Base-by-base conservation (phyloP, 2,888 invertebrate species). In the Acrobasis repandana region DNA sequence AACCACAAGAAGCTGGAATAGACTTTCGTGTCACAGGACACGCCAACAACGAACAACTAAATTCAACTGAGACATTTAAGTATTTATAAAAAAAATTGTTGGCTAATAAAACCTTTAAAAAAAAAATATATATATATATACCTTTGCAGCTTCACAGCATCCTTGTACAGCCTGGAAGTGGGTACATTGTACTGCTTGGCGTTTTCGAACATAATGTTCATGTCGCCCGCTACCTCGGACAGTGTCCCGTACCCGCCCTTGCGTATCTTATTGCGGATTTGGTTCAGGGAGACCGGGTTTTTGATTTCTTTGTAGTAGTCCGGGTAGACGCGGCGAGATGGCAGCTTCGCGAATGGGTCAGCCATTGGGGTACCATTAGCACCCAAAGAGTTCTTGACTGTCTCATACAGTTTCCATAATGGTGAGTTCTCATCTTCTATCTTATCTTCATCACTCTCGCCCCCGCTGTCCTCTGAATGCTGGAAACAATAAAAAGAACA, bases 301-400 rank as follows among this genome's bases (percentile, higher is more conserved):
- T 98, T 97, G 58, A 99, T 99, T 81, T 98, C 97, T 73, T 97
- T 97, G 89, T 98, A 99, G 85, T 99, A 99, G 88, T 99, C 99
- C 0, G 99, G 98, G 90, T 99, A 98, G 68, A 96, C 96, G 62
- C 98, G 93, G 52, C 95, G 96, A 9, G 97, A 97, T 0, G 99
- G 99, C 62, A 99, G 92, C 76, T 97, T 97, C 95, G 97, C 96
- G 88, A 99, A 97, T 0, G 98, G 97, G 77, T 98, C 98, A 33
- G 97, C 96, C 77, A 98, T 93, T n/a, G 95, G 93, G 1, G 95
- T 93, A 92, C 93, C 92, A 65, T 79, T 90, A n/a, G 86, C 76
- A 0, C 89, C 91, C 52, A 87, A 70, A 63, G 87, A 85, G 66
- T 82, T 89, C 65, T 95, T 95, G 18, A 99, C 94, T 51, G 96